These are phyloP conservation scores for Rhizoglyphus robini DNA, from an alignment of 1,140 invertebrate genomes.

Conservation along the genomic window DNA sequence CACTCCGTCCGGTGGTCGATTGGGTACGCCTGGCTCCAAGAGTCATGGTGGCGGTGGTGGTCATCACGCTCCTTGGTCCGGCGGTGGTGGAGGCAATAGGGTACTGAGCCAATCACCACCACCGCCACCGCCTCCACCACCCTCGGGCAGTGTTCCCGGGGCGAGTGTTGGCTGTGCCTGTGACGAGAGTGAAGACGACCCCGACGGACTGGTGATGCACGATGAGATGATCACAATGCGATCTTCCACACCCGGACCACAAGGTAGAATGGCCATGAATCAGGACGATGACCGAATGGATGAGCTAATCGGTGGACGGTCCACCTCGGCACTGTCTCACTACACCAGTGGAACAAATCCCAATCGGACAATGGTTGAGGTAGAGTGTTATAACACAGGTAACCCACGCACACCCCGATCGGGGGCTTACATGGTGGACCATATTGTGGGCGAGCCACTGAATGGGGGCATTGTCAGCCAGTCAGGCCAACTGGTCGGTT, in stretches of 20 bases:
- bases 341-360: background rate
- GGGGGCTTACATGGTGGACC: too few relatives aligned
- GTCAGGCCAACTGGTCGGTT: too few relatives aligned
- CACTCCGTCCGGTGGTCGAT: background rate
- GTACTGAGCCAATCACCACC: background rate
- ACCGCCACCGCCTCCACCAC: background rate
- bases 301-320: background rate
- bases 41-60: background rate
- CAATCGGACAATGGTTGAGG: slow-evolving; percentile 2
- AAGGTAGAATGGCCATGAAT: background rate
- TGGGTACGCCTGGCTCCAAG: background rate
- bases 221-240: background rate
- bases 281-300: background rate
- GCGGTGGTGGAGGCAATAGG: too few relatives aligned
- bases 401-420: too few relatives aligned
- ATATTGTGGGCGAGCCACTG: too few relatives aligned
- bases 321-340: background rate
- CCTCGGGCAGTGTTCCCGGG: background rate
- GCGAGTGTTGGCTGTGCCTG: background rate
- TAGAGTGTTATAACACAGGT: slow-evolving; percentile 2
- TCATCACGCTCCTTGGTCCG: background rate
- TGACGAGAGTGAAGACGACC: background rate
- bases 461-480: too few relatives aligned
- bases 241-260: background rate
- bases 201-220: background rate